Percentiles rank a stretch among this genome's conserved stretches.
phyloP scores from a whole-genome alignment of 92 coral and sea anemone species.

The Micromussa lordhowensis region DNA sequence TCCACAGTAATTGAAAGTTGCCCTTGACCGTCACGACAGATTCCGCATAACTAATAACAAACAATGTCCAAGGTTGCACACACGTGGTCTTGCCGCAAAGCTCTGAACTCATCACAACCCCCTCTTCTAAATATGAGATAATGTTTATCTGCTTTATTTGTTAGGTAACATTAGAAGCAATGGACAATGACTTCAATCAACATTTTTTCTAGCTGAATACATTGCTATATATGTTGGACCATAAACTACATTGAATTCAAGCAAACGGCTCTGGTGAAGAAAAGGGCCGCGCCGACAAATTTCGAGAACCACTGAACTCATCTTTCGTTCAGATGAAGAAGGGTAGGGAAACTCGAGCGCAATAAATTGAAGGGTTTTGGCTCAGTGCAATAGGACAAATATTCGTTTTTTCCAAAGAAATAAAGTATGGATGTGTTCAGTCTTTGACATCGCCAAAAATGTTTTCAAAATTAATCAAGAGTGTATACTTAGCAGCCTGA shows the following conservation, averaged over 20 bases:
- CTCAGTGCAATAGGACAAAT: not conserved
- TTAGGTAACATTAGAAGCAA: constrained; percentile 12
- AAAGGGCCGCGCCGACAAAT: not conserved
- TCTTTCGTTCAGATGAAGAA: not conserved
- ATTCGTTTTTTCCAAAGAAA: not conserved
- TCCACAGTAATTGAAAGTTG: not conserved
- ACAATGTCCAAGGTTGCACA: constrained; percentile 4
- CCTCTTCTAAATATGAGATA: not conserved
- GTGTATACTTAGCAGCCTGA: not conserved
- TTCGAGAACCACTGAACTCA: not conserved
- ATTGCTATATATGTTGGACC: not conserved
- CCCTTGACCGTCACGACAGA: constrained; percentile 23
- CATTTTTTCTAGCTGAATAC: not conserved
- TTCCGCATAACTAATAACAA: constrained; percentile 11
- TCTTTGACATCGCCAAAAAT: not conserved
- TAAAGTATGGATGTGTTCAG: not conserved
- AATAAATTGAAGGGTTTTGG: not conserved
- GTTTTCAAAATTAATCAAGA: not conserved
- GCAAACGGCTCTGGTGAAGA: not conserved
- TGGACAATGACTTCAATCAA: not conserved
- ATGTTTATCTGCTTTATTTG: not conserved
- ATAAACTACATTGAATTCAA: not conserved
- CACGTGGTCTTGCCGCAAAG: constrained; percentile 21
- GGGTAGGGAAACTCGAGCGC: not conserved
- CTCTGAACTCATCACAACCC: not conserved